Conservation (phyloP, 2,888 invertebrate genomes). For the Eremobia ochroleuca region DNA sequence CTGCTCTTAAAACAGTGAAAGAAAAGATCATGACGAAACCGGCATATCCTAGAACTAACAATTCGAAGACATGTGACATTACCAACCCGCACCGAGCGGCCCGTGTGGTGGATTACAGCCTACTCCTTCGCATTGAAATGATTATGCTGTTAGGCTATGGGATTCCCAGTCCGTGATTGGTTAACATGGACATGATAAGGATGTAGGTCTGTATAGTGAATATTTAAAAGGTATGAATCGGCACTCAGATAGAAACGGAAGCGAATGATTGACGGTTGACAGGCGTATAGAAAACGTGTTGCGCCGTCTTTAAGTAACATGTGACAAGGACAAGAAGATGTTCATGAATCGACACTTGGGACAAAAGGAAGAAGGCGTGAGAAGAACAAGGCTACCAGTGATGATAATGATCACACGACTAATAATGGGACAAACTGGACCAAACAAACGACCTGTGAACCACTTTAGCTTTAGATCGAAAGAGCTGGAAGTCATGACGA, state of each 20-base stretch:
- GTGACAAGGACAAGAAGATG: no score
- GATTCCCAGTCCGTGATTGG: not conserved
- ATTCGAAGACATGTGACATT: not conserved
- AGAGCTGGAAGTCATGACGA: not conserved
- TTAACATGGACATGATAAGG: not conserved
- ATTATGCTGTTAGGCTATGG: no score
- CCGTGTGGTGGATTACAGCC: no score
- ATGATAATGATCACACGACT: not conserved
- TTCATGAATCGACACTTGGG: not conserved
- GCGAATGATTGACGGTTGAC: no score
- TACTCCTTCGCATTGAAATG: no score
- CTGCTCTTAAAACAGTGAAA: no score
- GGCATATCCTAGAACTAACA: not conserved
- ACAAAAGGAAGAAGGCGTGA: not conserved
- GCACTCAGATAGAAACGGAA: no score
- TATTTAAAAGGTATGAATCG: not conserved
- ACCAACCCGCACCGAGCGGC: no score
- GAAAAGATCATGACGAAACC: no score
- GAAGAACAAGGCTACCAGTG: not conserved
- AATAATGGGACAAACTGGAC: not conserved
- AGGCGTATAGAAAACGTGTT: no score
- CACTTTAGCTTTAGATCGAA: not conserved
- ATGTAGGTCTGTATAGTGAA: not conserved
- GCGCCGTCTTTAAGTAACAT: no score
- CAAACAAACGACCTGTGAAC: not conserved